These are phyloP conservation scores for Resseliella maxima DNA, from an alignment of 2,888 invertebrate species.

Conservation along the genomic window DNA sequence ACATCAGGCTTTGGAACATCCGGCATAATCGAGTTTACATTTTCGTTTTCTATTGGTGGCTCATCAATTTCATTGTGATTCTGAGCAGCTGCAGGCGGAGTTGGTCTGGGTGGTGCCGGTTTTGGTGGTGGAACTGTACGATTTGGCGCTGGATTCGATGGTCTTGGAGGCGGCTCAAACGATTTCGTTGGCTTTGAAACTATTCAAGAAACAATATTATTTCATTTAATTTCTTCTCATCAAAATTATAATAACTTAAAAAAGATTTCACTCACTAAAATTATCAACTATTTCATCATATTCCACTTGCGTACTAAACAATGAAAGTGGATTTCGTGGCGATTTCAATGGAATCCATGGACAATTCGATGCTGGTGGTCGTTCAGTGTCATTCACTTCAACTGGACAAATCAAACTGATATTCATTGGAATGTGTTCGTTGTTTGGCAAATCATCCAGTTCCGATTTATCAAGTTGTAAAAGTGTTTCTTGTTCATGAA, in stretches of 20 bases:
- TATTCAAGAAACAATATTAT: background rate
- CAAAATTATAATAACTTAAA: slow-evolving; percentile 30
- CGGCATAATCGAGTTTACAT: slow-evolving; percentile 63
- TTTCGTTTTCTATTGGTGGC: background rate
- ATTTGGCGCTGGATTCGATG: slow-evolving; percentile 52
- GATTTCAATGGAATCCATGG: slow-evolving; percentile 81
- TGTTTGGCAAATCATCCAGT: slow-evolving; percentile 83
- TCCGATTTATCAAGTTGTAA: slow-evolving; percentile 80
- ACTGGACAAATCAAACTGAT: slow-evolving; percentile 78
- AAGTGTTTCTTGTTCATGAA: slow-evolving; percentile 79
- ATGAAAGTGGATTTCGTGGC: slow-evolving; percentile 69
- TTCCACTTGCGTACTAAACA: slow-evolving; percentile 83
- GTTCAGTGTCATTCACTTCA: slow-evolving; percentile 78
- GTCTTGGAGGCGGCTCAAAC: slow-evolving; percentile 59
- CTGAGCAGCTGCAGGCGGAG: slow-evolving; percentile 61
- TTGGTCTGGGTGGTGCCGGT: slow-evolving; percentile 58
- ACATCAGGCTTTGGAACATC: slow-evolving; percentile 68
- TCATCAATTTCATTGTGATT: background rate
- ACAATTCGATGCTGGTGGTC: slow-evolving; percentile 74
- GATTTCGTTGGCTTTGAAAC: slow-evolving; percentile 61
- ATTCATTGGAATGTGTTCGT: slow-evolving; percentile 76
- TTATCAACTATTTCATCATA: slow-evolving; percentile 86
- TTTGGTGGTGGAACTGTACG: slow-evolving; percentile 51
- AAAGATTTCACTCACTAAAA: slow-evolving; percentile 74
- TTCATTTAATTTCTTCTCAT: background rate